Evolutionary conservation across 2,888 invertebrate genomes (phyloP).

Genomic region (Steinernema carpocapsae): DNA sequence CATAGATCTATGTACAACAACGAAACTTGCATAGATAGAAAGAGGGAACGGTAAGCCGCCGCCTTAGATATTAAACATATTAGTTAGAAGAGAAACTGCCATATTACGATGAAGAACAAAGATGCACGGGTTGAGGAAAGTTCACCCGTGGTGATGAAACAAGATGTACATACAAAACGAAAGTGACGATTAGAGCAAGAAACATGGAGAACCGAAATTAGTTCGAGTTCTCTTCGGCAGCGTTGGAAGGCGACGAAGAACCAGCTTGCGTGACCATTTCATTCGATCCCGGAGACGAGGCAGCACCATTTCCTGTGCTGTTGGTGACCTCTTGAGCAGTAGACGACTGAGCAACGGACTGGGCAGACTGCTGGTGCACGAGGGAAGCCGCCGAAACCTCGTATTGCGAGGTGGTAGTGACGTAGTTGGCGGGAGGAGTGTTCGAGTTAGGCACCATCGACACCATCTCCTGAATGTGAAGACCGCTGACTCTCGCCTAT

Average conservation of each 20-base stretch:
- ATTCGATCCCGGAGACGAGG: background rate
- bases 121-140: background rate
- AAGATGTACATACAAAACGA: constrained; percentile 16
- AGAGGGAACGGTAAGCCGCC: background rate
- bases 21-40: background rate
- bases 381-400: background rate
- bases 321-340: constrained; percentile 7
- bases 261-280: background rate
- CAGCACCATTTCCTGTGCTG: background rate
- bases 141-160: background rate
- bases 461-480: background rate
- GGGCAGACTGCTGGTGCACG: constrained; percentile 6
- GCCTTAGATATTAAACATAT: background rate
- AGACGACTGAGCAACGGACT: background rate
- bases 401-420: constrained; percentile 6
- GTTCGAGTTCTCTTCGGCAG: background rate
- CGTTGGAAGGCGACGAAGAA: background rate
- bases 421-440: constrained; percentile 19
- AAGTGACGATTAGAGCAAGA: background rate
- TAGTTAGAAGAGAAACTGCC: constrained; percentile 32
- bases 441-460: constrained; percentile 2
- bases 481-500: background rate
- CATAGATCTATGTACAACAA: background rate
- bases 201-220: background rate
- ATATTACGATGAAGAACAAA: background rate